A percentile compares a stretch with the other conserved stretches of the same genome.
Conservation (phyloP, 2,888 invertebrate species). For the Mythimna ferrago region DNA sequence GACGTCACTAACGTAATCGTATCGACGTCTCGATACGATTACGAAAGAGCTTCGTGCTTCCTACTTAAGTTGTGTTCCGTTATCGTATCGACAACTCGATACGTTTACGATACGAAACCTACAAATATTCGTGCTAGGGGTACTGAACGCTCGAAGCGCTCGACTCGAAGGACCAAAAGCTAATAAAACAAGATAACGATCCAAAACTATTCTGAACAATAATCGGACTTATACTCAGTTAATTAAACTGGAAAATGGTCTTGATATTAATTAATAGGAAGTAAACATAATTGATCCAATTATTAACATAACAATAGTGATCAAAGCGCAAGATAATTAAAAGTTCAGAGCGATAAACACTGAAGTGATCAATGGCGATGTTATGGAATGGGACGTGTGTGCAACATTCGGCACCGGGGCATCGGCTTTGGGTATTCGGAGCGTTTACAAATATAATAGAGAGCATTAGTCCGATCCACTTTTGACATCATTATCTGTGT, state of each 20-base stretch:
- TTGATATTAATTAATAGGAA: constrained; percentile 68
- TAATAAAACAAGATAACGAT: constrained; percentile 44
- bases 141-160: constrained; percentile 3
- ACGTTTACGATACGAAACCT: no score
- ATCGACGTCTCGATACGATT: no score
- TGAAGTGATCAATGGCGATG: constrained; percentile 62
- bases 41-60: no score
- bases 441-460: constrained; percentile 88
- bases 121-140: no score
- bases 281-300: constrained; percentile 74
- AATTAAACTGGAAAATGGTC: constrained; percentile 45
- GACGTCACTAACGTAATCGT: no score
- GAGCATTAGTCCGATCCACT: constrained; percentile 90
- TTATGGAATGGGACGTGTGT: constrained; percentile 70
- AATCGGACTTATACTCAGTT: constrained; percentile 29
- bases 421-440: constrained; percentile 75
- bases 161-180: constrained; percentile 31
- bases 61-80: no score
- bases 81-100: no score
- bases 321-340: constrained; percentile 69
- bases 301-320: constrained; percentile 74
- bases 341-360: constrained; percentile 63
- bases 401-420: constrained; percentile 70
- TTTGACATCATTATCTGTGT: constrained; percentile 91
- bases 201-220: constrained; percentile 48